Evolutionary conservation across 2,888 invertebrate genomes (phyloP).

Genomic region (Lobophora halterata): DNA sequence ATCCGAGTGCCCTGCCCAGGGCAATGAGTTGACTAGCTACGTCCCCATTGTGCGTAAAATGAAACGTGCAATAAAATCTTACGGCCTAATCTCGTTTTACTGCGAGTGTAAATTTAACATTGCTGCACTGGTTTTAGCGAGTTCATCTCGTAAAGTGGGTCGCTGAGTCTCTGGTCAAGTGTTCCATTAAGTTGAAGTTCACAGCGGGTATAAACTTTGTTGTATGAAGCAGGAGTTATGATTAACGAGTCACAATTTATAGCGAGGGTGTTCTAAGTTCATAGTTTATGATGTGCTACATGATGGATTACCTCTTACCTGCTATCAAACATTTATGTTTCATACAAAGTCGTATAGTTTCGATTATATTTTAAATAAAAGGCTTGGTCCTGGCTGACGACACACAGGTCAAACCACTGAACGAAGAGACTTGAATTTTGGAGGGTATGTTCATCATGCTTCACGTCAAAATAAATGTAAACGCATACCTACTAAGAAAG

Average conservation of each 20-base stretch:
- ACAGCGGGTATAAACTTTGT: slow-evolving; percentile 16
- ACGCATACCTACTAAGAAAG: no score
- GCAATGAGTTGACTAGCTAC: not conserved
- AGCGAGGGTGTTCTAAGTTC: not conserved
- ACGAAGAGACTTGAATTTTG: no score
- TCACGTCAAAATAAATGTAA: no score
- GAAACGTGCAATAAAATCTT: slow-evolving; percentile 57
- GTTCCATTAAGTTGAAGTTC: slow-evolving; percentile 27
- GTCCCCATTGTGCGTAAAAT: slow-evolving; percentile 42
- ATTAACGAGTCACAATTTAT: not conserved
- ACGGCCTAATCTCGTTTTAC: slow-evolving; percentile 61
- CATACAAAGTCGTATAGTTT: no score
- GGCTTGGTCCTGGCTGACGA: no score
- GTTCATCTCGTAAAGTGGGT: slow-evolving; percentile 47
- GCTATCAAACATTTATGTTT: no score
- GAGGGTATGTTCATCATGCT: no score
- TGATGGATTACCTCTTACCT: not conserved
- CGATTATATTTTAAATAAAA: no score
- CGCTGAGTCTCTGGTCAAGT: slow-evolving; percentile 49
- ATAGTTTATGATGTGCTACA: no score
- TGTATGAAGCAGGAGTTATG: slow-evolving; percentile 2
- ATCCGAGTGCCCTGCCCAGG: no score
- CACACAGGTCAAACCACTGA: no score
- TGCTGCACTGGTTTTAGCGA: slow-evolving; percentile 58
- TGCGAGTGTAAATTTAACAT: slow-evolving; percentile 55